Evolutionary conservation across 2,888 invertebrate genomes (phyloP).

Genomic region (Drosophila borborema): DNA sequence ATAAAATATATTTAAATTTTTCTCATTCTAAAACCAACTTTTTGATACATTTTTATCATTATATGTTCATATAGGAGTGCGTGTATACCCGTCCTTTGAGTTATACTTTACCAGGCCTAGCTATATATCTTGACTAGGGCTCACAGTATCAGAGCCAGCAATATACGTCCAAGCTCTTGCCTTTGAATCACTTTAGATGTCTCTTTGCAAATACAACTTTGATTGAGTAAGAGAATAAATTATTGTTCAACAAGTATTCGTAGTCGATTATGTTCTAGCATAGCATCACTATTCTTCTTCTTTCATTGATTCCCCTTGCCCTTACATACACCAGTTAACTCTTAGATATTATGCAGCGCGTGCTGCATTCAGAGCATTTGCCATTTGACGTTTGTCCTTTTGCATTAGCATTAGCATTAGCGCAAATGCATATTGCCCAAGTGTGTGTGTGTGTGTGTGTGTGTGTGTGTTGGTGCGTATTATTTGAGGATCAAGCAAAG

Average conservation of each 20-base stretch:
- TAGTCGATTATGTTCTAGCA: background rate
- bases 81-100: too few species aligned
- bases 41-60: background rate
- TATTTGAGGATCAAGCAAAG: background rate
- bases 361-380: background rate
- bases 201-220: background rate
- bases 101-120: background rate
- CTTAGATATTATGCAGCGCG: background rate
- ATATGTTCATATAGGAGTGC: background rate
- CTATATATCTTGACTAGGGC: background rate
- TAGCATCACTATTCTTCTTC: rapidly evolving
- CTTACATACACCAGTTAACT: background rate
- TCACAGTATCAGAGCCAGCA: background rate
- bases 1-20: too few species aligned
- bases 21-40: too few species aligned
- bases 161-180: background rate
- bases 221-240: background rate
- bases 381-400: background rate
- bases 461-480: background rate
- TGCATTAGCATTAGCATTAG: constrained; percentile 10
- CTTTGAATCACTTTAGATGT: background rate
- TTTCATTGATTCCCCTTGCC: too few species aligned
- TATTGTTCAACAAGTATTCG: background rate
- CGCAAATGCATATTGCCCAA: constrained; percentile 13
- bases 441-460: background rate